These are phyloP conservation scores for Eutolmus rufibarbis DNA, from an alignment of 2,888 invertebrate genomes.

Conservation along the genomic window DNA sequence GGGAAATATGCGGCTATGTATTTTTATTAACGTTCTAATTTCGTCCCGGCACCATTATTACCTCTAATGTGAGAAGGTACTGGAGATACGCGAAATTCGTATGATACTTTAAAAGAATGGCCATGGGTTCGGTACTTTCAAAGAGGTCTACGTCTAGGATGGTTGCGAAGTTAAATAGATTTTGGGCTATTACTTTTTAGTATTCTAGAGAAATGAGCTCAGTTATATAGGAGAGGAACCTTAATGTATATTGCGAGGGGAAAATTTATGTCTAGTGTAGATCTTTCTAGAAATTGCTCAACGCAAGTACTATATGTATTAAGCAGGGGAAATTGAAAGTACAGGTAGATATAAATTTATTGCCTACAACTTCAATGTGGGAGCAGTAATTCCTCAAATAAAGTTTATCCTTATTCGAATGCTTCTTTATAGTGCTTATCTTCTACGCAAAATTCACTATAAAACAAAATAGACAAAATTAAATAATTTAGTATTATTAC, in stretches of 20 bases:
- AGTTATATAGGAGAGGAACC: neutral
- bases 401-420: neutral
- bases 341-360: neutral
- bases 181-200: neutral
- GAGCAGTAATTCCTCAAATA: neutral
- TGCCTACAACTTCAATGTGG: neutral
- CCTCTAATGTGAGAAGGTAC: neutral
- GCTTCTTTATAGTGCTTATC: neutral
- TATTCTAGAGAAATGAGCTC: neutral
- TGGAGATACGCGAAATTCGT: neutral
- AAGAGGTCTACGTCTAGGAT: neutral
- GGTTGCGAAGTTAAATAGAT: neutral
- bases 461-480: neutral
- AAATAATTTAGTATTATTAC: too few species aligned
- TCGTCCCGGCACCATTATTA: neutral
- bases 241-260: neutral
- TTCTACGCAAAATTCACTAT: neutral
- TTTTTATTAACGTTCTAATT: constrained; percentile 16
- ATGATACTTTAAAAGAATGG: neutral
- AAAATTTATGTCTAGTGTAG: neutral
- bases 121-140: neutral
- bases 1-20: neutral
- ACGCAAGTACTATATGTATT: neutral
- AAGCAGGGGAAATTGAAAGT: neutral
- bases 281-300: neutral